Base-by-base conservation (phyloP, 2,797 vertebrate species). In the Esox masquinongy region DNA sequence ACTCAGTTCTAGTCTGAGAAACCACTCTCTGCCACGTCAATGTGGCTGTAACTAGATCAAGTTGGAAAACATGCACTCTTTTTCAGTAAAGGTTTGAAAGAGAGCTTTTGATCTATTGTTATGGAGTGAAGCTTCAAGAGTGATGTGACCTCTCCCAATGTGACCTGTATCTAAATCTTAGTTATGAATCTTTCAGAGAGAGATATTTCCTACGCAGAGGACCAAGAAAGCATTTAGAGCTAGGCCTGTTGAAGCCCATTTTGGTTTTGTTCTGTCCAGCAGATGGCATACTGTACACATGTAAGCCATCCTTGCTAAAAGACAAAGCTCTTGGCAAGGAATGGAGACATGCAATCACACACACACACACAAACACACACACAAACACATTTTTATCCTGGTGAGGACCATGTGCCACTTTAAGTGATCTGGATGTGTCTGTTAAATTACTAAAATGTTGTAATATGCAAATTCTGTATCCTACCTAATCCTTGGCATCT, bases 71-170 rank as follows among this genome's bases (percentile, higher is more conserved):
- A 6, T 70, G 11, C 39, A 15, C 39, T 47, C 7, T 5, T 69
- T 47, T 24, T 14, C 39, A 69, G 39, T 8, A n/a, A 39, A 22
- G 0, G 49, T 74, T 80, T 70, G 19, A 79, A 73, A 70, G 64
- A 67, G 81, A 83, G 86, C 83, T 78, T 59, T 53, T 56, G 39
- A 29, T 56, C 82, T 76, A 86, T 85, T 89, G 88, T 90, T 83
- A 76, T 82, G 79, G 75, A 81, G 39, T 82, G 88, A 88, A 91
- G 92, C 75, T n/a, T 56, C 86, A 73, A 79, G 74, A 68, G 51
- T 26, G 29, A 76, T 74, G 75, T 73, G 80, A 76, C 82, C 74
- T 31, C 29, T 31, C 29, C 29, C 29, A 31, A 3, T 86, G 91
- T 89, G 84, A 91, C 83, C 64, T 61, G 82, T 79, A 77, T 77